Conservation (phyloP, 1,140 invertebrate species). For the Paralvinella palmiformis region DNA sequence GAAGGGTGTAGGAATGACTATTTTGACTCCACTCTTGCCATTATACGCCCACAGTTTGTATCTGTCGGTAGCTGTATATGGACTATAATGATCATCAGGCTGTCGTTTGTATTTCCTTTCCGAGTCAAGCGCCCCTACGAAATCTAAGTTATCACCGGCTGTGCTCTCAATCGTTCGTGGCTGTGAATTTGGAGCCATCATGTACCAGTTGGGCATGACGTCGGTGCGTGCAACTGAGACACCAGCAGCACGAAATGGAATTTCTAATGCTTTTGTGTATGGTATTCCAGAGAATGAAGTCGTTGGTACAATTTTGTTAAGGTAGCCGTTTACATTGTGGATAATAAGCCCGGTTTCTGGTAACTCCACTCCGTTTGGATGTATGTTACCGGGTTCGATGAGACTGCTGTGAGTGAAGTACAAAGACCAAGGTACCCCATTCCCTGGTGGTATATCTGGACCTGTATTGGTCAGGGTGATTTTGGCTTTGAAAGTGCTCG, state of each 20-base stretch:
- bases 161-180: constrained; percentile 29
- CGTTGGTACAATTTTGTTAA: constrained; percentile 29
- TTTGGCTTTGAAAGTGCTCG: constrained; percentile 6
- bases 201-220: constrained; percentile 19
- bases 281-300: constrained; percentile 27
- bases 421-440: constrained; percentile 33
- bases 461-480: constrained; percentile 33
- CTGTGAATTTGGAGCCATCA: background rate
- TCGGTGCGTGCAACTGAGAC: background rate
- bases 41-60: background rate
- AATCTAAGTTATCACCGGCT: constrained; percentile 28
- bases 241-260: background rate
- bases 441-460: constrained; percentile 11
- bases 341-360: constrained; percentile 24
- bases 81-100: constrained; percentile 28
- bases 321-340: constrained; percentile 32
- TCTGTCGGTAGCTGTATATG: constrained; percentile 19
- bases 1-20: too few relatives aligned
- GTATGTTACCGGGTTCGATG: constrained; percentile 27
- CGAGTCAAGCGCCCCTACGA: constrained; percentile 28
- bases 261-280: constrained; percentile 30
- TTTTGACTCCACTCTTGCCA: background rate
- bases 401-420: constrained; percentile 33
- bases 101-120: constrained; percentile 11
- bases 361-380: constrained; percentile 16